Evolutionary conservation across 2,888 invertebrate species (phyloP).

Genomic region (Melieria picta): DNA sequence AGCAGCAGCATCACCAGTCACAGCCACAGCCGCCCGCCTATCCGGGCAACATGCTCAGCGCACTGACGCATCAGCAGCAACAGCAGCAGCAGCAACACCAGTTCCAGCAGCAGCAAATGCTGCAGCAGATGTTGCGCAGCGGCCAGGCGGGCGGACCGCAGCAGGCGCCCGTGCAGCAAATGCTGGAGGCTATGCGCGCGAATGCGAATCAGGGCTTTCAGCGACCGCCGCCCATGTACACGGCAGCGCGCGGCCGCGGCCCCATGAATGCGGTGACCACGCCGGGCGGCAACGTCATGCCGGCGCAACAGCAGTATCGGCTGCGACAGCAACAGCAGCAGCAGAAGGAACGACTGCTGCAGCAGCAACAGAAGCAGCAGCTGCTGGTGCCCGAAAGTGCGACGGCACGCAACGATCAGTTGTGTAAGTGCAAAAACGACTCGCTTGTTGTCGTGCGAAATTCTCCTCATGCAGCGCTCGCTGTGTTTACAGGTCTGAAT

Average conservation of each 20-base stretch:
- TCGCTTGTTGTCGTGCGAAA: not conserved
- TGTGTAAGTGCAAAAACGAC: slow-evolving; percentile 50
- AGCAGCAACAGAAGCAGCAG: slow-evolving; percentile 84
- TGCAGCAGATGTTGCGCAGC: slow-evolving; percentile 46
- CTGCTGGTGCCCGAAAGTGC: slow-evolving; percentile 83
- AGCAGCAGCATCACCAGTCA: slow-evolving; percentile 53
- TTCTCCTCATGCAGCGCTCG: not conserved
- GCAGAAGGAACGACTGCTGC: slow-evolving; percentile 77
- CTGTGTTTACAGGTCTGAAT: slow-evolving; percentile 56
- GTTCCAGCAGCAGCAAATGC: slow-evolving; percentile 52
- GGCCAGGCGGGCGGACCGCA: slow-evolving; percentile 38
- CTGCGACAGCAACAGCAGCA: slow-evolving; percentile 57
- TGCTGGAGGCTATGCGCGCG: slow-evolving; percentile 52
- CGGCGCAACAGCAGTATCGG: slow-evolving; percentile 53
- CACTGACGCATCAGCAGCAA: slow-evolving; percentile 28
- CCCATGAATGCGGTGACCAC: slow-evolving; percentile 60
- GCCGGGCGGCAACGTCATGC: slow-evolving; percentile 54
- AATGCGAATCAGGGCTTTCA: slow-evolving; percentile 61
- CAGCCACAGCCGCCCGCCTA: slow-evolving; percentile 57
- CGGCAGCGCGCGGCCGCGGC: slow-evolving; percentile 58
- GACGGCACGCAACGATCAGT: slow-evolving; percentile 68
- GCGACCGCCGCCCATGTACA: slow-evolving; percentile 65
- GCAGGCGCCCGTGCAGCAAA: slow-evolving; percentile 44
- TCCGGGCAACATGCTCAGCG: slow-evolving; percentile 52
- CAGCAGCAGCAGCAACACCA: slow-evolving; percentile 55